Evolutionary conservation across 2,888 invertebrate genomes (phyloP).

Genomic region (Meta bourneti): DNA sequence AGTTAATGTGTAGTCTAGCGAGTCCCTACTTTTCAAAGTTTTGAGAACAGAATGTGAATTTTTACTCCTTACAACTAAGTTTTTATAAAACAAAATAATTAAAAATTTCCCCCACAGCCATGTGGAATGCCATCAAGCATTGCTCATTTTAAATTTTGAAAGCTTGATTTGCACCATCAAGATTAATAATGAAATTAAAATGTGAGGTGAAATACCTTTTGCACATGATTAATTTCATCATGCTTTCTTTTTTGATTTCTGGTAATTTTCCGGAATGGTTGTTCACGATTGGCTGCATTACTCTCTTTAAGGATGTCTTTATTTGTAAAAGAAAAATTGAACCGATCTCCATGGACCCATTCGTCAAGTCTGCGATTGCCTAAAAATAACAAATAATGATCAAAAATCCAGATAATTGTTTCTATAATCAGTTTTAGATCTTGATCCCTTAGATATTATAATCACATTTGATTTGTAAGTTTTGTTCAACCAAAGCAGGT

Average conservation of each 20-base stretch:
- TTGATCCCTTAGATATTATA: neutral
- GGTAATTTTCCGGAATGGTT: conserved; percentile 91
- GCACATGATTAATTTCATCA: conserved; percentile 98
- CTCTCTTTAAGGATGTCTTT: conserved; percentile 74
- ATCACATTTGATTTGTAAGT: neutral
- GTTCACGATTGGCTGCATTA: conserved; percentile 82
- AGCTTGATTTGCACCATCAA: neutral
- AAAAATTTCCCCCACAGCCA: too few relatives aligned
- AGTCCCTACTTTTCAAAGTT: too few relatives aligned
- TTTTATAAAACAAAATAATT: too few relatives aligned
- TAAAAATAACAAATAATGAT: conserved; percentile 65
- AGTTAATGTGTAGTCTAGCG: too few relatives aligned
- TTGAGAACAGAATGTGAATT: too few relatives aligned
- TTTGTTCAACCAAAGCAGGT: too few relatives aligned
- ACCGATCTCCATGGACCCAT: conserved; percentile 88
- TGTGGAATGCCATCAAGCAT: too few relatives aligned
- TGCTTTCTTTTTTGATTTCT: conserved; percentile 97
- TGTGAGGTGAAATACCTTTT: conserved; percentile 86
- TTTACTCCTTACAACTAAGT: too few relatives aligned
- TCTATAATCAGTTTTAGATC: neutral
- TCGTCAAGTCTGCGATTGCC: conserved; percentile 95
- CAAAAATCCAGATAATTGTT: neutral
- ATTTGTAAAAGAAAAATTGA: conserved; percentile 72
- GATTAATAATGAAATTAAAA: neutral
- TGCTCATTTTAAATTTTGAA: too few relatives aligned